A percentile compares a stretch with the other conserved stretches of the same genome.
Evolutionary conservation across 2,113 vertebrate genomes (phyloP).

Genomic region (Trematocara macrostoma): DNA sequence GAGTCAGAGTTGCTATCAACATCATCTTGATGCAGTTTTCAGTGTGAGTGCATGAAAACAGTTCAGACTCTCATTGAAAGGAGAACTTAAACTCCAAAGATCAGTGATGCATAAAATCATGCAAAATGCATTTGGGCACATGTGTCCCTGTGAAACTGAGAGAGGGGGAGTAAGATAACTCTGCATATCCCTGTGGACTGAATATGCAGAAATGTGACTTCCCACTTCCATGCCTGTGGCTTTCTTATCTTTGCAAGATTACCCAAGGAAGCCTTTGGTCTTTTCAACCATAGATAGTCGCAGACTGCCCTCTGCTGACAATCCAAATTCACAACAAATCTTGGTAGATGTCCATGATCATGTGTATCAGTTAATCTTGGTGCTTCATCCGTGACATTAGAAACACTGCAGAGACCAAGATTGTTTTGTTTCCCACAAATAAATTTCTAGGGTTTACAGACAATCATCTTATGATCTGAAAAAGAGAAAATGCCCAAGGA

Average conservation of each 20-base stretch:
- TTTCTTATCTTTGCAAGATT: background rate
- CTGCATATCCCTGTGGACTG: background rate
- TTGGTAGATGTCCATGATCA: background rate
- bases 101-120: conserved; percentile 1
- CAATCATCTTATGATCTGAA: background rate
- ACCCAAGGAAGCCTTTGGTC: background rate
- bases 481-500: background rate
- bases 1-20: background rate
- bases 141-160: conserved; percentile 10
- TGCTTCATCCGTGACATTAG: background rate
- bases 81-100: background rate
- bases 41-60: background rate
- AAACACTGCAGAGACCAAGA: background rate
- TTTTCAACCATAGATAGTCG: background rate
- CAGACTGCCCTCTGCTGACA: conserved; percentile 23
- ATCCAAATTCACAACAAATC: background rate
- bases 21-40: background rate
- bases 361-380: background rate
- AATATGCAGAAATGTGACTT: background rate
- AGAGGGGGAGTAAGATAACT: background rate
- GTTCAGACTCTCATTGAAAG: background rate
- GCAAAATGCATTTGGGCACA: background rate
- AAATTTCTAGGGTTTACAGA: background rate
- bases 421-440: background rate
- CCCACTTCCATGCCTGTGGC: background rate